Conservation (phyloP, 2,888 invertebrate genomes). For the Slavum lentiscoides region DNA sequence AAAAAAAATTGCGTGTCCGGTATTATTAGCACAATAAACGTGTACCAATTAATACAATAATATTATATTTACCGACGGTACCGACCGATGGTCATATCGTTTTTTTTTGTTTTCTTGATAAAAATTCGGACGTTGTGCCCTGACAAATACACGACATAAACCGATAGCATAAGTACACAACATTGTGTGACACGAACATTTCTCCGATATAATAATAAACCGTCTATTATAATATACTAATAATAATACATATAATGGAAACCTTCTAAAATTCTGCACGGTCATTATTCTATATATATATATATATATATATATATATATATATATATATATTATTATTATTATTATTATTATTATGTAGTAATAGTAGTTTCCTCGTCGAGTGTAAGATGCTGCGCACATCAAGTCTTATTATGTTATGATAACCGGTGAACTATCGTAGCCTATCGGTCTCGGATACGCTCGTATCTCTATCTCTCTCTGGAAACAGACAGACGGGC, state of each 20-base stretch:
- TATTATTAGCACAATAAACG: no score
- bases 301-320: not conserved
- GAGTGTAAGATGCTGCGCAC: not conserved
- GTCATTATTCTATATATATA: not conserved
- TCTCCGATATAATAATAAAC: not conserved
- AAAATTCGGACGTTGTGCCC: not conserved
- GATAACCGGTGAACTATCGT: no score
- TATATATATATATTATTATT: not conserved
- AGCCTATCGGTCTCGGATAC: no score
- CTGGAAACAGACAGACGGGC: no score
- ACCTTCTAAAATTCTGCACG: not conserved
- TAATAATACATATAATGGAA: not conserved
- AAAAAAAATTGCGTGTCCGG: no score
- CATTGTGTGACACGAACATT: not conserved
- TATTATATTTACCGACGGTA: no score
- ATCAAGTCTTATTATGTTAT: not conserved
- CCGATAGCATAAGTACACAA: not conserved
- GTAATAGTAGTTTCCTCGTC: constrained; percentile 2
- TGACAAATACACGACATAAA: not conserved
- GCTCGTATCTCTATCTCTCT: no score
- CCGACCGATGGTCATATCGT: no score
- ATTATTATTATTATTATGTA: not conserved
- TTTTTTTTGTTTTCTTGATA: no score
- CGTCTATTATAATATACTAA: not conserved
- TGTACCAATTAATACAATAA: no score